A percentile compares a stretch with the other conserved stretches of the same genome.
Conservation (phyloP, 2,113 vertebrate genomes). For the Pitta sordida region DNA sequence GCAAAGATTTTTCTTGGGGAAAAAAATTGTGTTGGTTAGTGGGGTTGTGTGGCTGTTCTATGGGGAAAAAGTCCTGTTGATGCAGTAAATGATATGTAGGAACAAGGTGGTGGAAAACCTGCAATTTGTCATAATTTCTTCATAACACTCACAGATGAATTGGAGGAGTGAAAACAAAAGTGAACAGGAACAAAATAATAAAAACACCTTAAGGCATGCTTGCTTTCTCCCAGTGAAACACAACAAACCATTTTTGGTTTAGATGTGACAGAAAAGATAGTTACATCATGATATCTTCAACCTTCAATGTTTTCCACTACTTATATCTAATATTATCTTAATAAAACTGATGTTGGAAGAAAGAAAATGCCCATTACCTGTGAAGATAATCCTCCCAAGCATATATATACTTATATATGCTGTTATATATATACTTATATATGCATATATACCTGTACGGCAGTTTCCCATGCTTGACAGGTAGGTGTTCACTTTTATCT, state of each 20-base stretch:
- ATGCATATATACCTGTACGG: fast-evolving
- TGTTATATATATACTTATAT: not conserved
- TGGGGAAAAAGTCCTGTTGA: not conserved
- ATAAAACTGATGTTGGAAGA: not conserved
- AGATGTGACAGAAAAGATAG: fast-evolving
- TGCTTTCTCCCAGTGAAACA: not conserved
- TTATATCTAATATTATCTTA: not conserved
- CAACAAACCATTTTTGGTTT: not conserved
- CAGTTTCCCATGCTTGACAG: not conserved
- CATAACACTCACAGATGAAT: not conserved
- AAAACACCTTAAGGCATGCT: not conserved
- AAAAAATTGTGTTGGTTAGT: not conserved
- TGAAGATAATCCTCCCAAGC: not conserved
- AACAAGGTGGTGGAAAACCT: not conserved
- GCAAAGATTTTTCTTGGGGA: not conserved
- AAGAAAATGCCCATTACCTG: not conserved
- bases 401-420: not conserved
- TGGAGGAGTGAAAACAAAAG: not conserved
- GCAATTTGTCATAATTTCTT: not conserved
- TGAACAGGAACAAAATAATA: not conserved
- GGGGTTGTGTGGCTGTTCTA: not conserved
- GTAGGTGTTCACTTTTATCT: not conserved
- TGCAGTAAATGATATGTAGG: not conserved
- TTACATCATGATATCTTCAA: not conserved
- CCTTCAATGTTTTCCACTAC: not conserved